A percentile compares a stretch with the other conserved stretches of the same genome.
Conservation (phyloP, 2,888 invertebrate species). For the Hymenopus coronatus region DNA sequence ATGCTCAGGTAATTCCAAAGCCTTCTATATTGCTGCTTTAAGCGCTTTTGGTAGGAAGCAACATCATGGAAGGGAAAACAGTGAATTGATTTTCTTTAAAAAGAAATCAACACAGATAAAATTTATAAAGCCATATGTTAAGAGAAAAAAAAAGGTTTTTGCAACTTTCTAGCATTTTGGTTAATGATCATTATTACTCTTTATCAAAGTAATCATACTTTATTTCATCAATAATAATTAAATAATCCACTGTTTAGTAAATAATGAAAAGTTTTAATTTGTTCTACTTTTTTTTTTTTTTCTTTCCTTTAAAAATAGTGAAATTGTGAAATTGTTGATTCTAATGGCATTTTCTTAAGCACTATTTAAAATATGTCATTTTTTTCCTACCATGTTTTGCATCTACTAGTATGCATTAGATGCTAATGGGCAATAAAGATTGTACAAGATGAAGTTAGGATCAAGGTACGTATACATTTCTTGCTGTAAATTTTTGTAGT, state of each 20-base stretch:
- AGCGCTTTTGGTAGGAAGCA: neutral
- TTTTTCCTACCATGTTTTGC: neutral
- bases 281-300: no score
- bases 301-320: no score
- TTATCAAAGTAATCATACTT: no score
- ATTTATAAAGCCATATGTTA: no score
- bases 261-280: no score
- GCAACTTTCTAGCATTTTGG: no score
- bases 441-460: neutral
- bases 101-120: no score
- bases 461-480: neutral
- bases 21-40: neutral
- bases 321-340: neutral
- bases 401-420: neutral
- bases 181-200: no score
- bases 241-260: no score
- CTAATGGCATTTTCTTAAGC: neutral
- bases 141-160: no score
- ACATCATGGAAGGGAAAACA: neutral
- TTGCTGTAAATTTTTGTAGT: neutral
- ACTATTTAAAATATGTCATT: neutral
- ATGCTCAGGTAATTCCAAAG: slow-evolving; percentile 53
- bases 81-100: neutral
- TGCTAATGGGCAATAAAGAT: neutral
- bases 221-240: no score